Percentiles rank a stretch among this genome's conserved stretches.
Evolutionary conservation across 2,113 vertebrate genomes (phyloP).

Genomic region (Rutilus rutilus): DNA sequence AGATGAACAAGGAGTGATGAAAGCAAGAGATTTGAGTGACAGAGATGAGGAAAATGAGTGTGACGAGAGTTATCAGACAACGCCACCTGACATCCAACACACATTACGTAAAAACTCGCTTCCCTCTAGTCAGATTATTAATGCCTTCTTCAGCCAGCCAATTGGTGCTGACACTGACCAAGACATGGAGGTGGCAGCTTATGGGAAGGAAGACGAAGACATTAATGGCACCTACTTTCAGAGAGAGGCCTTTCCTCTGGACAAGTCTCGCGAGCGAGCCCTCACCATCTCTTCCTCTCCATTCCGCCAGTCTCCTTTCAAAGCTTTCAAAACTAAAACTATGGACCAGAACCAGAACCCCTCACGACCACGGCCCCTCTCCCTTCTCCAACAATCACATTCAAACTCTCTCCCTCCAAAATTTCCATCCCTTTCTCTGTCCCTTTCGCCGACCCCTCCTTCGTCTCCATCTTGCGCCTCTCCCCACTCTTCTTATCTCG

Average conservation of each 20-base stretch:
- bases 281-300: constrained; percentile 81
- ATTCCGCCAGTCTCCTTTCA: constrained; percentile 75
- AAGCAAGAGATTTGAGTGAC: constrained; percentile 27
- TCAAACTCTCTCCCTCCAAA: constrained; percentile 80
- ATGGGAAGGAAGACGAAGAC: constrained; percentile 68
- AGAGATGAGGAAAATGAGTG: constrained; percentile 58
- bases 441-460: constrained; percentile 75
- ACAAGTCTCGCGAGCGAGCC: constrained; percentile 71
- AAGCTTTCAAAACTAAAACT: constrained; percentile 73
- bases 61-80: constrained; percentile 52
- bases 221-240: constrained; percentile 73
- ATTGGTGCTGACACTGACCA: constrained; percentile 59
- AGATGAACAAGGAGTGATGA: constrained; percentile 24
- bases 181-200: constrained; percentile 59
- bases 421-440: constrained; percentile 74
- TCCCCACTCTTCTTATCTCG: constrained; percentile 73
- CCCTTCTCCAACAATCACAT: constrained; percentile 75
- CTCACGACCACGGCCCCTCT: constrained; percentile 75
- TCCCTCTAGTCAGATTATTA: constrained; percentile 74
- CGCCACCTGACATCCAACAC: constrained; percentile 48
- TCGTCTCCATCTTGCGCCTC: constrained; percentile 75
- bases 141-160: constrained; percentile 67
- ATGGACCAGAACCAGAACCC: constrained; percentile 78
- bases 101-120: constrained; percentile 74
- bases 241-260: constrained; percentile 65